Evolutionary conservation across 2,113 vertebrate genomes (phyloP).

Genomic region (Brachionichthys hirsutus): DNA sequence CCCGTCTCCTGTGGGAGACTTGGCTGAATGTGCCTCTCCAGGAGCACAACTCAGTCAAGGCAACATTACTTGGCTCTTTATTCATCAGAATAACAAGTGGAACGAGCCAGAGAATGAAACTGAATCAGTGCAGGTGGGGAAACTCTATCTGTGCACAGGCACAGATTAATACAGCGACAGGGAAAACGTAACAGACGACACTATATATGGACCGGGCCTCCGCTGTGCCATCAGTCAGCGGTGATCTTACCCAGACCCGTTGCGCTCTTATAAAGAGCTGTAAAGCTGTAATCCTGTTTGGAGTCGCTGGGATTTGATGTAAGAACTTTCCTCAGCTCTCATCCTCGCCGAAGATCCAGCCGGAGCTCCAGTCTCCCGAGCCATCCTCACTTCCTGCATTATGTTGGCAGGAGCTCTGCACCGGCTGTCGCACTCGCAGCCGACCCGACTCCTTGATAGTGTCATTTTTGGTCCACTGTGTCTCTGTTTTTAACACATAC

Average conservation of each 20-base stretch:
- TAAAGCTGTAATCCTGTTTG: constrained; percentile 55
- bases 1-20: constrained; percentile 55
- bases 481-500: constrained; percentile 8
- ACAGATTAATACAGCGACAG: constrained; percentile 16
- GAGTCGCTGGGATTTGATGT: constrained; percentile 54
- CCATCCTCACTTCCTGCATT: constrained; percentile 24
- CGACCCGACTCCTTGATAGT: not conserved
- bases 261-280: constrained; percentile 25
- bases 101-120: constrained; percentile 41
- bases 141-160: constrained; percentile 8
- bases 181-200: constrained; percentile 15
- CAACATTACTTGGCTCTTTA: constrained; percentile 57
- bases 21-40: constrained; percentile 63
- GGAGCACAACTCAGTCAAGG: constrained; percentile 59
- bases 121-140: constrained; percentile 26
- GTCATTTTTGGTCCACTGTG: not conserved
- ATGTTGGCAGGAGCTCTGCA: constrained; percentile 27
- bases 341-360: constrained; percentile 50
- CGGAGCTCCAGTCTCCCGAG: constrained; percentile 46
- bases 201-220: constrained; percentile 5
- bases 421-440: constrained; percentile 25
- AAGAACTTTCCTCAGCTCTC: constrained; percentile 53
- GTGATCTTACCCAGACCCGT: constrained; percentile 19
- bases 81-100: constrained; percentile 68
- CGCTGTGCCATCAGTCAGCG: constrained; percentile 14